Base-by-base conservation (phyloP, 2,888 invertebrate genomes). In the Drosophila paucipuncta region DNA sequence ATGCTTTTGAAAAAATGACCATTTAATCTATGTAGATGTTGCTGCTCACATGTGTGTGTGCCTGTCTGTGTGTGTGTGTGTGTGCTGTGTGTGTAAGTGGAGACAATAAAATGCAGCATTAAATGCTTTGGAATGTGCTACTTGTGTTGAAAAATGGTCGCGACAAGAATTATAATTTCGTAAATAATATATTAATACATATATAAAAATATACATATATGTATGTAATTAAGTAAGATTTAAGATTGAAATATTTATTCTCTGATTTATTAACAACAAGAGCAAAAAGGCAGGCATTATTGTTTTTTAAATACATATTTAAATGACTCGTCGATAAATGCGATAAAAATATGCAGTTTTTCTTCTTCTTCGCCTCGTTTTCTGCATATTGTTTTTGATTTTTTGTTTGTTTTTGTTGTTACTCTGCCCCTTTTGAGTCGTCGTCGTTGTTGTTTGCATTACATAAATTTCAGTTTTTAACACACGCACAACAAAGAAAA, bases 271-370 rank as follows among this genome's bases (percentile, higher is more conserved):
- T 66, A 52, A 43, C 31, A 57, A 9, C 55, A 59, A 4, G 31
- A 43, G 35, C 53, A 49, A 25, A 47, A 57, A 30, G 35, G 55
- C 50, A 25, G 43, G 63, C 64, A 85, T 89, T 89, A 78, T 86
- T 83, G 87, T 84, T 83, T 85, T 78, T 85, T 77, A 82, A 85
- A 83, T 82, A 69, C 89, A 90, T 78, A 83, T 89, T 89, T 89
- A 85, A 89, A 80, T 85, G 83, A 83, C 81, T 82, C 70, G 76
- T 59, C 76, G 80, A 75, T 88, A 85, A 81, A 81, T 82, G 72
- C 88, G 66, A 82, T 84, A 90, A 90, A 90, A 90, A 90, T 88
- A 84, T 90, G 85, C 89, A 88, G 76, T 76, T 76, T 35, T 53
- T 50, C 30, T 41, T 16, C 25, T 52, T 25, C 25, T 9, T 16